Evolutionary conservation across 1,140 invertebrate genomes (phyloP).

Genomic region (Notospermus geniculatus): DNA sequence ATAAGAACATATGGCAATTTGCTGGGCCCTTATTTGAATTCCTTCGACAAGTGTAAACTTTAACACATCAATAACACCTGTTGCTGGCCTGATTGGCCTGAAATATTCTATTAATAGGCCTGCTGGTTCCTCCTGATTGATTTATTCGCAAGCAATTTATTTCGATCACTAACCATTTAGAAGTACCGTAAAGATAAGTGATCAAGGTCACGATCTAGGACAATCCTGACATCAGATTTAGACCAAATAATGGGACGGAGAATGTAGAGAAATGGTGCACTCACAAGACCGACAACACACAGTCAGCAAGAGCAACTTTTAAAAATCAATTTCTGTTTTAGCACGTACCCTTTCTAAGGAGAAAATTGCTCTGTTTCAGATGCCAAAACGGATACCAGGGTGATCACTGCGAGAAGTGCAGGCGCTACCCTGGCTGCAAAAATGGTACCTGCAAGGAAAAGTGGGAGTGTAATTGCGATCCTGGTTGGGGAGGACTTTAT

Average conservation of each 20-base stretch:
- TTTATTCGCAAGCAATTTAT: neutral
- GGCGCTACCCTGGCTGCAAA: slow-evolving; percentile 61
- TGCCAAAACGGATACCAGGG: slow-evolving; percentile 63
- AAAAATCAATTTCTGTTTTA: too few relatives aligned
- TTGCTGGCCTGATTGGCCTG: neutral
- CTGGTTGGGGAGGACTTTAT: slow-evolving; percentile 66
- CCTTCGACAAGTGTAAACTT: neutral
- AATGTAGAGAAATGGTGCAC: too few relatives aligned
- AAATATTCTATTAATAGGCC: neutral
- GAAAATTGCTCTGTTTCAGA: slow-evolving; percentile 62
- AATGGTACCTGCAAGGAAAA: slow-evolving; percentile 59
- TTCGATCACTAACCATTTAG: too few relatives aligned
- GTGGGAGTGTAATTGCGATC: slow-evolving; percentile 61
- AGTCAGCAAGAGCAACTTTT: too few relatives aligned
- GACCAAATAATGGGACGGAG: too few relatives aligned
- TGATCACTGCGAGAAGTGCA: slow-evolving; percentile 58
- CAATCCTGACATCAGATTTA: too few relatives aligned
- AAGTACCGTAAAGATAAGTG: too few relatives aligned
- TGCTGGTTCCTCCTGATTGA: neutral
- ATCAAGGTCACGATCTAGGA: too few relatives aligned
- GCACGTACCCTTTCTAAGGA: slow-evolving; percentile 83
- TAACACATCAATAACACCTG: neutral
- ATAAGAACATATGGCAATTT: neutral
- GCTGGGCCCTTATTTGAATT: neutral
- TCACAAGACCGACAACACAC: too few relatives aligned